Base-by-base conservation (phyloP, 2,113 vertebrate species). In the Caloenas nicobarica region DNA sequence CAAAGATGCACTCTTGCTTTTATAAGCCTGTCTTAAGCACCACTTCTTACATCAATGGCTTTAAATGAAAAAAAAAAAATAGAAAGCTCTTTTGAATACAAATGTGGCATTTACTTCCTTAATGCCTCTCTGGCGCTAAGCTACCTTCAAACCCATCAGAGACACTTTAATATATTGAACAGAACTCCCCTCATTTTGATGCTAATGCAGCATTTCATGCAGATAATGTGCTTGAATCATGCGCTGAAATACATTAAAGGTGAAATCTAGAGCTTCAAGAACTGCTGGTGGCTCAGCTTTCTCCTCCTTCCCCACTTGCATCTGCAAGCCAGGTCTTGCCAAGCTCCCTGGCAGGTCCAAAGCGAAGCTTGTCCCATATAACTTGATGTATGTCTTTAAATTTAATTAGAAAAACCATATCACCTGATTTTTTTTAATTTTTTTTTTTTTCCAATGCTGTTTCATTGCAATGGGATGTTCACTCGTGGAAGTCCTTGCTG, bases 201-300 rank as follows among this genome's bases (percentile, higher is more conserved):
- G 97, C 94, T 97, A 97, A 98, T 97, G 71, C 58, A 89, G 94
- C 95, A 92, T 95, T 96, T 95, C 95, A 93, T 95, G 94, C 95
- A 92, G 94, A 88, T 93, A 89, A 92, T 76, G 70, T 86, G 80
- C 91, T 91, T 61, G 91, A 82, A 88, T 92, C 93, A 48, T 23
- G 74, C 21, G 1, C 82, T 65, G 94, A 86, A 93, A 92, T 56
- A 83, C 77, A 91, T 92, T 80, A 83, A 91, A 91, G 92, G 95
- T 91, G 88, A 92, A 95, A 88, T 66, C 89, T 21, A 53, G 76
- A 88, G 87, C 86, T 93, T 51, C 48, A 50, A 68, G 81, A 77
- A 80, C 46, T 22, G 13, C 40, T 70, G 81, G 73, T 42, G 65
- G 71, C 60, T 88, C 46, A 51, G n/a, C 19, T 54, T 31, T 61